Base-by-base conservation (phyloP, 2,888 invertebrate species). In the Caenorhabditis becei region DNA sequence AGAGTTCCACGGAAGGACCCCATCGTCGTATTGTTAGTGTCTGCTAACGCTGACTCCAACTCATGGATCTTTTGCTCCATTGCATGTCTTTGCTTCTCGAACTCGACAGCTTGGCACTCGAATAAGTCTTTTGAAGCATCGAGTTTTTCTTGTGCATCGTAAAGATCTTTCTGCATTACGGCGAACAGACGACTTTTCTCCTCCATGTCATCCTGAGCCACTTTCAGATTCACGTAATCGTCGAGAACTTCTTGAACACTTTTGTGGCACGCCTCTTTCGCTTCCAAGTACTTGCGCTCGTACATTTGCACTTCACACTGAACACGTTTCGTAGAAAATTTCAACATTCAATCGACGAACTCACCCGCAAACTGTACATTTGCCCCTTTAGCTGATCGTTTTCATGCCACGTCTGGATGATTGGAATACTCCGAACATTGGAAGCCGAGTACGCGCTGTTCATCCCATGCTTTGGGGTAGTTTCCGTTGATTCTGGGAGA, bases 371-470 rank as follows among this genome's bases (percentile, higher is more conserved):
- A 1, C 20, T 75, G 35, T 75, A 75, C 18, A 80, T 54, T 20
- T 70, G 8, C 14, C 70, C 75, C 14, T 75, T 75, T 14, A 80
- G 24, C 35, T 75, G 66, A 20, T 80, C 70, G 11, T 80, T 80
- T 23, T 80, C 70, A 2, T 71, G 66, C 80, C 80, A 80, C 10
- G 80, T 80, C 41, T 70, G 58, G 2, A 80, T 65, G 18, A 80
- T 80, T 16, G 80, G 80, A 32, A 80, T 71, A 18, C 59, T 59
- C 14, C 66, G 20, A 1, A 71, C 58, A 35, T 78, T 66, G 11
- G 75, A 44, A 24, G 66, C 24, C 1, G 75, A 65, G 10, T 28
- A 49, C 3, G 69, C 44, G 51, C 20, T 20, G 24, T 37, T 53
- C 44, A 69, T 16, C 24, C 35, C 28, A n/a, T 20, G 61, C 16